phyloP scores from a whole-genome alignment of 2,113 vertebrate genomes.

The Myrmophylax atrothorax region DNA sequence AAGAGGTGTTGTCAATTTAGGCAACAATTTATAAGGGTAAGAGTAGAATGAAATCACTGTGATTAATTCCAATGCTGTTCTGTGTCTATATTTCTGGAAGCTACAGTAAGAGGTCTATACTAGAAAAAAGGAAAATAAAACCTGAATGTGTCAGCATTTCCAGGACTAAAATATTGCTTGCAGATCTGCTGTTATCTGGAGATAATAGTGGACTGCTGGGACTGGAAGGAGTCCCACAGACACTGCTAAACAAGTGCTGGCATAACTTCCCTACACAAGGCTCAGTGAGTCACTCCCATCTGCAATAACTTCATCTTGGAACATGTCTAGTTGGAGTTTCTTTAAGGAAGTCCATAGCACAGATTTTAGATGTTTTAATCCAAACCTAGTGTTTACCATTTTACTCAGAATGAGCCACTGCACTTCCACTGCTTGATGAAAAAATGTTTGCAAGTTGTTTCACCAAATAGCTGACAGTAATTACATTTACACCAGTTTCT shows the following conservation, averaged over 20 bases:
- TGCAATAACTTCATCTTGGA: background rate
- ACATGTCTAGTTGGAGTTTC: background rate
- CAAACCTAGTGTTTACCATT: background rate
- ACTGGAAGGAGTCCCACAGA: background rate
- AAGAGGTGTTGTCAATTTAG: background rate
- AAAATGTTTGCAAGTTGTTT: background rate
- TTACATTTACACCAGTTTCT: slow-evolving; percentile 40
- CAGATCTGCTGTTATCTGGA: background rate
- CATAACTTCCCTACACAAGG: background rate
- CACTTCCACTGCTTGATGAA: background rate
- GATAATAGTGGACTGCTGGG: background rate
- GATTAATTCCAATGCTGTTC: background rate
- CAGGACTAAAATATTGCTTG: background rate
- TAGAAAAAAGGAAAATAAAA: background rate
- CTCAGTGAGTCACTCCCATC: background rate
- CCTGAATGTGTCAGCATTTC: background rate
- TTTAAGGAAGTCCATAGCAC: background rate
- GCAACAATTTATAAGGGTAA: background rate
- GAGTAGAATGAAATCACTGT: background rate
- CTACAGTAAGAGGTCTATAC: background rate
- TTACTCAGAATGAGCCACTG: background rate
- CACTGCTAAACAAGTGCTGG: background rate
- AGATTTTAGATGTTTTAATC: background rate
- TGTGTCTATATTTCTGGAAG: background rate
- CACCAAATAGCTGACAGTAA: background rate